Conservation (phyloP, 2,888 invertebrate genomes). For the Cancer borealis region DNA sequence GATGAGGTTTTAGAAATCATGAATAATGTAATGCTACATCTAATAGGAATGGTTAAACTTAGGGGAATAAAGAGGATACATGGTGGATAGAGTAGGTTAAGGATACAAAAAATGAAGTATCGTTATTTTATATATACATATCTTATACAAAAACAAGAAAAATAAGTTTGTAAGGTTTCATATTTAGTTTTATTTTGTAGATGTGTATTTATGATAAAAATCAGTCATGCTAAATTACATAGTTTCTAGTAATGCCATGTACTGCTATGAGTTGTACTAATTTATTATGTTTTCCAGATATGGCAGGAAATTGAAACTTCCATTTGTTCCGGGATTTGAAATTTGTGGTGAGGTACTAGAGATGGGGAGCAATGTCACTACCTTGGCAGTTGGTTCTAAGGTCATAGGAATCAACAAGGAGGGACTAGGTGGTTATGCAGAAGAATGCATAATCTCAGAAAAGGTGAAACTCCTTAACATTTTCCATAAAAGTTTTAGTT, state of each 20-base stretch:
- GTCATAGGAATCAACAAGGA: slow-evolving; percentile 84
- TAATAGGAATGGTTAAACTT: too few relatives aligned
- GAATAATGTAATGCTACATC: too few relatives aligned
- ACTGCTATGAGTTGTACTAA: neutral
- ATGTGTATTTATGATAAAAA: neutral
- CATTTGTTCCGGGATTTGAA: slow-evolving; percentile 86
- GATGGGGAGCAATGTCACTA: slow-evolving; percentile 79
- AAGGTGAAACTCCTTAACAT: slow-evolving; percentile 78
- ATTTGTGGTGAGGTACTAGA: slow-evolving; percentile 79
- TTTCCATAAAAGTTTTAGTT: slow-evolving; percentile 10
- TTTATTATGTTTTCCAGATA: slow-evolving; percentile 81
- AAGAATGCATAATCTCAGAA: slow-evolving; percentile 82
- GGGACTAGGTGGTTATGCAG: slow-evolving; percentile 84
- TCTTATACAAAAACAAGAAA: neutral
- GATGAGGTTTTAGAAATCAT: too few relatives aligned
- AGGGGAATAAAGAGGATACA: too few relatives aligned
- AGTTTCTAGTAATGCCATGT: neutral
- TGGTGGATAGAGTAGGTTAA: too few relatives aligned
- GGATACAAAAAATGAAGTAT: too few relatives aligned
- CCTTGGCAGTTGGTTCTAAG: slow-evolving; percentile 82
- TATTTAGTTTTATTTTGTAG: neutral
- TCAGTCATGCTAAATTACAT: neutral
- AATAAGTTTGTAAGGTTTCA: neutral
- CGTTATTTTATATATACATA: neutral
- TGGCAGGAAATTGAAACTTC: slow-evolving; percentile 81